These are phyloP conservation scores for Ecliptopera silaceata DNA, from an alignment of 2,888 invertebrate genomes.

Conservation along the genomic window DNA sequence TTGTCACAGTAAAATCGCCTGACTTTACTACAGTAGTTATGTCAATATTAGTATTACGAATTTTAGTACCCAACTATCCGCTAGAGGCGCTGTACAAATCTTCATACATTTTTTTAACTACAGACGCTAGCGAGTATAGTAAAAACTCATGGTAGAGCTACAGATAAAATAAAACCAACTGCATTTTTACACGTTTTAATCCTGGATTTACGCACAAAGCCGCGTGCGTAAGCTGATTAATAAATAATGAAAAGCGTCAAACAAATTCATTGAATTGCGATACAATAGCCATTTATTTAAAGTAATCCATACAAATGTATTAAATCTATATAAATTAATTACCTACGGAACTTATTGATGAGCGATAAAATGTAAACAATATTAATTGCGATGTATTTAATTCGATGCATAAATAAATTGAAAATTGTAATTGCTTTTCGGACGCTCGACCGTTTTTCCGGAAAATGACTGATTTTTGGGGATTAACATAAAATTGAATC, in stretches of 20 bases:
- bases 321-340: conserved; percentile 11
- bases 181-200: neutral
- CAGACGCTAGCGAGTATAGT: no score
- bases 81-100: no score
- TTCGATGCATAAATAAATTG: conserved; percentile 16
- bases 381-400: conserved; percentile 12
- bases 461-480: conserved; percentile 12
- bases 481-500: neutral
- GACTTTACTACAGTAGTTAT: no score
- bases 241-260: neutral
- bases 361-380: conserved; percentile 15
- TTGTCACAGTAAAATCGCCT: no score
- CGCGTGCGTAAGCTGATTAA: neutral
- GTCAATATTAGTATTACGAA: no score
- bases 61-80: no score
- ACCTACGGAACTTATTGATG: conserved; percentile 6
- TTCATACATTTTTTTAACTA: no score
- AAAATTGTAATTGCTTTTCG: conserved; percentile 15
- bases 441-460: neutral
- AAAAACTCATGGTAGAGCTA: no score
- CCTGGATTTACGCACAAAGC: neutral
- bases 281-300: conserved; percentile 10
- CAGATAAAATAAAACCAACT: neutral
- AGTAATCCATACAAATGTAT: conserved; percentile 13
- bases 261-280: conserved; percentile 7